These are phyloP conservation scores for Apamea monoglypha DNA, from an alignment of 2,888 invertebrate species.

Conservation along the genomic window DNA sequence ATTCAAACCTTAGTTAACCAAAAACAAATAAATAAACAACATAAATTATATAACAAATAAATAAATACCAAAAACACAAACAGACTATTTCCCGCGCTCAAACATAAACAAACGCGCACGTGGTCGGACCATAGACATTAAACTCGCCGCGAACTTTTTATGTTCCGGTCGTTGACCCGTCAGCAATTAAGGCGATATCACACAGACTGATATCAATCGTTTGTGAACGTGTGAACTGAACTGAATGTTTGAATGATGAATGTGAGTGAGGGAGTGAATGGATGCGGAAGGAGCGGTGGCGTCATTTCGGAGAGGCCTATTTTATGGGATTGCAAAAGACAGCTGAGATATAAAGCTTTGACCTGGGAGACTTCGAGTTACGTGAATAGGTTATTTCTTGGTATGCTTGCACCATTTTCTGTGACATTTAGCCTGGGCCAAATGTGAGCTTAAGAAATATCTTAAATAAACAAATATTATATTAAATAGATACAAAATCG, in stretches of 20 bases:
- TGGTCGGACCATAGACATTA: constrained; percentile 58
- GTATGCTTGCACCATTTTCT: not conserved
- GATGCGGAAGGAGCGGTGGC: constrained; percentile 46
- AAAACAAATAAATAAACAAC: too few relatives aligned
- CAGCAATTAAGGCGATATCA: constrained; percentile 60
- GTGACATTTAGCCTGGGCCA: not conserved
- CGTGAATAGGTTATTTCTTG: not conserved
- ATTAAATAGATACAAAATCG: not conserved
- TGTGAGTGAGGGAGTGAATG: constrained; percentile 53
- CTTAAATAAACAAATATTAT: not conserved
- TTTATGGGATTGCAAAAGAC: constrained; percentile 41
- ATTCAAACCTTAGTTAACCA: not conserved
- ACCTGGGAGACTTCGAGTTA: not conserved
- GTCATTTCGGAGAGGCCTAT: constrained; percentile 35
- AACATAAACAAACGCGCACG: constrained; percentile 68
- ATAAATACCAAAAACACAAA: constrained; percentile 26
- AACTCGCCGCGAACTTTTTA: constrained; percentile 64
- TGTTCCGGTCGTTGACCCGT: constrained; percentile 57
- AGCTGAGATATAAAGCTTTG: constrained; percentile 22
- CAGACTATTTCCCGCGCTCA: constrained; percentile 61
- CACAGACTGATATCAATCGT: constrained; percentile 57
- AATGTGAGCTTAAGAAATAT: not conserved
- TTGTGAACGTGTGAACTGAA: constrained; percentile 61
- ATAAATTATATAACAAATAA: too few relatives aligned
- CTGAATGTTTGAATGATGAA: constrained; percentile 53